Evolutionary conservation across 2,113 vertebrate species (phyloP).

Genomic region (Rafetus swinhoei): DNA sequence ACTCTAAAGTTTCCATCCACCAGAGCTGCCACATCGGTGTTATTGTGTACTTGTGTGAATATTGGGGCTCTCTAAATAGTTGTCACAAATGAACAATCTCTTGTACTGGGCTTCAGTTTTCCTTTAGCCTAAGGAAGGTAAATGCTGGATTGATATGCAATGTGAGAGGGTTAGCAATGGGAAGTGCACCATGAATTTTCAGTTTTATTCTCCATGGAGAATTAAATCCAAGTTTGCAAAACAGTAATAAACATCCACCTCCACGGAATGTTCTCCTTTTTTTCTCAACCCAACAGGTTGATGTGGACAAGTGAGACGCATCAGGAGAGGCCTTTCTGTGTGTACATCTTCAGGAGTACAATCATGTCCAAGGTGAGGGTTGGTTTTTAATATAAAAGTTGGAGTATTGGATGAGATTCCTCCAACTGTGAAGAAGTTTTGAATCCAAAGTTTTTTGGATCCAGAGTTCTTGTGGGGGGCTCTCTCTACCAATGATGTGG

Average conservation of each 20-base stretch:
- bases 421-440: no score
- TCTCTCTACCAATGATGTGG: no score
- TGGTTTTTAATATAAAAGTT: no score
- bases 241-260: neutral
- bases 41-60: neutral
- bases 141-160: rapidly evolving
- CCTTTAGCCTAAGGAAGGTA: rapidly evolving
- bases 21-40: neutral
- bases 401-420: no score
- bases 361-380: neutral
- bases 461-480: no score
- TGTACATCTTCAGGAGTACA: neutral
- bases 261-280: neutral
- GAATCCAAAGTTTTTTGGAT: no score
- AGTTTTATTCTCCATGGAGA: neutral
- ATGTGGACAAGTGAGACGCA: neutral
- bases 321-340: neutral
- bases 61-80: neutral
- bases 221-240: neutral
- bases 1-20: conserved; percentile 42
- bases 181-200: neutral
- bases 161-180: neutral
- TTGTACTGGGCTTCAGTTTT: conserved; percentile 2
- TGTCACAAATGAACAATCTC: neutral
- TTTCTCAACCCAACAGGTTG: neutral